These are phyloP conservation scores for Sparidentex hasta DNA, from an alignment of 2,797 vertebrate species.

Conservation along the genomic window DNA sequence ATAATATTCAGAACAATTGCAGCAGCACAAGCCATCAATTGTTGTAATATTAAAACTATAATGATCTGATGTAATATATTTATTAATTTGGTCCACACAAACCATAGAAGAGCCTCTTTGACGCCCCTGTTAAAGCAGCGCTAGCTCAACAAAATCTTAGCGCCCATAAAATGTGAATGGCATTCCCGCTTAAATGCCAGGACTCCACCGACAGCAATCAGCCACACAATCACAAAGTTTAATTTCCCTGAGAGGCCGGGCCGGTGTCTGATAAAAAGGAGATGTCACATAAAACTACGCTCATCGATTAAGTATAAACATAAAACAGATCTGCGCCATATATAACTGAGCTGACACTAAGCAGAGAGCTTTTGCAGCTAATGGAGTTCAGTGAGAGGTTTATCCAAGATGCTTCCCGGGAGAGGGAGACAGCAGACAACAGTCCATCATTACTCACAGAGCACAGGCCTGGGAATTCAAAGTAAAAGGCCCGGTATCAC, in stretches of 20 bases:
- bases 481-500: slow-evolving; percentile 47
- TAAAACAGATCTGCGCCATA: slow-evolving; percentile 66
- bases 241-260: slow-evolving; percentile 68
- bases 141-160: not conserved
- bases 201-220: slow-evolving; percentile 32
- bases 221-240: slow-evolving; percentile 52
- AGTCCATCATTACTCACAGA: slow-evolving; percentile 60
- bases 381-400: slow-evolving; percentile 68
- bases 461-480: slow-evolving; percentile 48
- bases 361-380: slow-evolving; percentile 64
- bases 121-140: not conserved
- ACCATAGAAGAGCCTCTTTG: not conserved
- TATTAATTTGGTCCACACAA: not conserved
- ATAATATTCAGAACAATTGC: not conserved
- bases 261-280: slow-evolving; percentile 54
- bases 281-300: slow-evolving; percentile 64
- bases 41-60: not conserved
- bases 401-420: slow-evolving; percentile 59
- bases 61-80: not conserved
- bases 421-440: slow-evolving; percentile 55
- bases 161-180: slow-evolving; percentile 1
- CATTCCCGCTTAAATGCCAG: slow-evolving; percentile 7
- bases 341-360: slow-evolving; percentile 61
- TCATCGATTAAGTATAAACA: slow-evolving; percentile 70
- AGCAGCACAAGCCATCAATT: not conserved